Evolutionary conservation across 2,797 vertebrate genomes (phyloP).

Genomic region (Acestrorhynchus altus): DNA sequence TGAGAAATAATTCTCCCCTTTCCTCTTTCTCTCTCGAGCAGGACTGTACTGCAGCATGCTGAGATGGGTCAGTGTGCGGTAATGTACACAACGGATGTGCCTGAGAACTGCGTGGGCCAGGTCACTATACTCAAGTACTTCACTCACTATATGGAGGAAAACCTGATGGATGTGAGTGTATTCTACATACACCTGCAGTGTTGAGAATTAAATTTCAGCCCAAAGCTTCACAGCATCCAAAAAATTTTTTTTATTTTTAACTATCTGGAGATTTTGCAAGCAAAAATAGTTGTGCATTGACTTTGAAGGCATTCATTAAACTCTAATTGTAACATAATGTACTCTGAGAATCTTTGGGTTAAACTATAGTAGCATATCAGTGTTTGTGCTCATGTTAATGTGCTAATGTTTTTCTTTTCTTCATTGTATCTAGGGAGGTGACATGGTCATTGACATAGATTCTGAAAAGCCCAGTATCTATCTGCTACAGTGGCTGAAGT

Average conservation of each 20-base stretch:
- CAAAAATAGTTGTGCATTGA: not conserved
- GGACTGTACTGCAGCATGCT: conserved; percentile 96
- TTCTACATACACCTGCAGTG: not conserved
- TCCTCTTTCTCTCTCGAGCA: conserved; percentile 61
- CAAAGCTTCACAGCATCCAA: not conserved
- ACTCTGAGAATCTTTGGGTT: not conserved
- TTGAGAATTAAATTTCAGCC: not conserved
- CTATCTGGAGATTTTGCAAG: not conserved
- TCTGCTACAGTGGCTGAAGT: conserved; percentile 97
- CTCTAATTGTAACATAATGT: not conserved
- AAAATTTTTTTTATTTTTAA: too few species aligned
- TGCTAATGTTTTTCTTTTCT: not conserved
- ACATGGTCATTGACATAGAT: conserved; percentile 87
- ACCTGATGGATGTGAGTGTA: conserved; percentile 97
- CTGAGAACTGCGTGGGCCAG: conserved; percentile 94
- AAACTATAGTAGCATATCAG: not conserved
- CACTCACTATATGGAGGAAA: conserved; percentile 99
- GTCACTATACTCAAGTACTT: conserved; percentile 98
- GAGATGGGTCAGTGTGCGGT: conserved; percentile 93
- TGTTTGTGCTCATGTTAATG: not conserved
- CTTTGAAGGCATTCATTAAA: not conserved
- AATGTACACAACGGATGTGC: conserved; percentile 88
- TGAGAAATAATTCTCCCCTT: conserved; percentile 30
- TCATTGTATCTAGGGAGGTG: conserved; percentile 85
- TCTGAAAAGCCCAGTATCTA: conserved; percentile 89